These are phyloP conservation scores for Horisme vitalbata DNA, from an alignment of 2,888 invertebrate species.

Conservation along the genomic window DNA sequence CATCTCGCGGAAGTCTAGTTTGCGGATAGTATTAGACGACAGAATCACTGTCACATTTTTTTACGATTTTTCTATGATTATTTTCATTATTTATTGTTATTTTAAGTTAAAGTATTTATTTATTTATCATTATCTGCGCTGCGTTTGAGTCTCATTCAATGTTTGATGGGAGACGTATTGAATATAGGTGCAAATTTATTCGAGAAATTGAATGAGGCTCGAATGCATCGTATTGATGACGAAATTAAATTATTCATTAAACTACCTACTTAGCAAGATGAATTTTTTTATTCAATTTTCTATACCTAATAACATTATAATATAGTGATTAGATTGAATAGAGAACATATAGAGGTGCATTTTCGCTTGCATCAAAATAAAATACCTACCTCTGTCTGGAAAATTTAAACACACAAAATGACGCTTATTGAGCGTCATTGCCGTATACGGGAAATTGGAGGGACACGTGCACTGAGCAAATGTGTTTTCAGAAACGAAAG, in stretches of 20 bases:
- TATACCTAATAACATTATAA: no score
- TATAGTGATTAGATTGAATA: no score
- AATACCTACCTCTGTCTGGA: no score
- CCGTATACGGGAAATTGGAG: no score
- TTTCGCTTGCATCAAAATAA: no score
- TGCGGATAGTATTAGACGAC: slow-evolving; percentile 55
- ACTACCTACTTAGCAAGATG: slow-evolving; percentile 24
- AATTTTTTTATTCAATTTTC: slow-evolving; percentile 6
- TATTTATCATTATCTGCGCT: slow-evolving; percentile 49
- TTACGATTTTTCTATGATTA: slow-evolving; percentile 47
- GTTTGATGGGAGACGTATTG: slow-evolving; percentile 67
- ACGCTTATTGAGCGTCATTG: no score
- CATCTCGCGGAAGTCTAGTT: slow-evolving; percentile 43
- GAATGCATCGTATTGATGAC: slow-evolving; percentile 45
- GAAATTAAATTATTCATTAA: slow-evolving; percentile 34
- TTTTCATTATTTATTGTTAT: slow-evolving; percentile 44
- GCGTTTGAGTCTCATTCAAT: slow-evolving; percentile 61
- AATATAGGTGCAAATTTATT: slow-evolving; percentile 77
- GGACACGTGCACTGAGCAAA: no score
- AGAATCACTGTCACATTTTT: slow-evolving; percentile 52
- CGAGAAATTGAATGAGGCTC: slow-evolving; percentile 69
- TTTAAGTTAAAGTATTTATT: slow-evolving; percentile 65
- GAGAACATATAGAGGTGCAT: no score
- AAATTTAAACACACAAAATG: no score
- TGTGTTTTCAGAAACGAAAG: background rate